Evolutionary conservation across 2,888 invertebrate genomes (phyloP).

Genomic region (Campaea margaritaria): DNA sequence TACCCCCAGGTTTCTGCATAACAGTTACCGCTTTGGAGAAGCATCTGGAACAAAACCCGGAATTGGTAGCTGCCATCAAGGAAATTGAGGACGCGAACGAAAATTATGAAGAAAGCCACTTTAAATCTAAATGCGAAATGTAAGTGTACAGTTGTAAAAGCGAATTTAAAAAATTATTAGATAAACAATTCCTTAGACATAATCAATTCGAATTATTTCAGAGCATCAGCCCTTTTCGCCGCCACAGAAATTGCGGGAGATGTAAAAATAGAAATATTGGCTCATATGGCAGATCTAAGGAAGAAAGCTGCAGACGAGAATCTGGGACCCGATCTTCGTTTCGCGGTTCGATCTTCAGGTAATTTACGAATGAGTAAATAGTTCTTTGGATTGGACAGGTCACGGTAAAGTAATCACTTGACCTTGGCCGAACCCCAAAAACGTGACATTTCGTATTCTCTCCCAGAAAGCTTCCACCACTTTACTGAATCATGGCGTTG

Average conservation of each 20-base stretch:
- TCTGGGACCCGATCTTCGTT: slow-evolving; percentile 67
- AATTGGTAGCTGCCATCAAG: slow-evolving; percentile 75
- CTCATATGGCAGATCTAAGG: slow-evolving; percentile 60
- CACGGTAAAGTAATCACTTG: too few species aligned
- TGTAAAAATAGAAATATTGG: slow-evolving; percentile 66
- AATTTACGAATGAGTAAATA: slow-evolving; percentile 11
- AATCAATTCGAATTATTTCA: slow-evolving; percentile 49
- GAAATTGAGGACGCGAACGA: slow-evolving; percentile 82
- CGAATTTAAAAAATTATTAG: not conserved
- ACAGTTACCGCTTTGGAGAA: slow-evolving; percentile 86
- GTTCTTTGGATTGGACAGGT: not conserved
- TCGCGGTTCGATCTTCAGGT: slow-evolving; percentile 88
- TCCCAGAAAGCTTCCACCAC: too few species aligned
- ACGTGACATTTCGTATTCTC: too few species aligned
- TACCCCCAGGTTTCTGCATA: slow-evolving; percentile 90
- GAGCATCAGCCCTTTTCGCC: slow-evolving; percentile 74
- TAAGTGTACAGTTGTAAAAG: slow-evolving; percentile 44
- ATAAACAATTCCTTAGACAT: not conserved
- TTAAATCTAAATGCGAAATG: slow-evolving; percentile 82
- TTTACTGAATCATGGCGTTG: too few species aligned
- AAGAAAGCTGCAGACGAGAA: slow-evolving; percentile 57
- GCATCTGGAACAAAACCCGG: slow-evolving; percentile 80
- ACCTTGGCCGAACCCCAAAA: too few species aligned
- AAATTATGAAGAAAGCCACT: slow-evolving; percentile 72
- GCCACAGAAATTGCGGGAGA: slow-evolving; percentile 66